phyloP scores from a whole-genome alignment of 1,140 invertebrate species.

The Caenorhabditis latens region DNA sequence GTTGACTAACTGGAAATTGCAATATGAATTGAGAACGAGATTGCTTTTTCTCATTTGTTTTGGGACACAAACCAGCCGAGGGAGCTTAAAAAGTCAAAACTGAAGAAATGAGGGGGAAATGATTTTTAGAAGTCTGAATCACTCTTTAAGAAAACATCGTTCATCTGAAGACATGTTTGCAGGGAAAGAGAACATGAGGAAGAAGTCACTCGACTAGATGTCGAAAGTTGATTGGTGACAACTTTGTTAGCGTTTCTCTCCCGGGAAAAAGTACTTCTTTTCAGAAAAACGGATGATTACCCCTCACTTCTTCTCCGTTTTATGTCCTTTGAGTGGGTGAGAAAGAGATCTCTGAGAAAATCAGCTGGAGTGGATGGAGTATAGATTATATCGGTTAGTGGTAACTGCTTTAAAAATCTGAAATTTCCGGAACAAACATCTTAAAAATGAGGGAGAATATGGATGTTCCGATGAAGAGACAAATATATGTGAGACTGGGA shows the following conservation, averaged over 20 bases:
- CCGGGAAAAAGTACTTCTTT: not conserved
- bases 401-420: not conserved
- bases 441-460: not conserved
- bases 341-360: not conserved
- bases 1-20: constrained; percentile 24
- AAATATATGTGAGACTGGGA: not conserved
- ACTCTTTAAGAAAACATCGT: not conserved
- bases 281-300: constrained; percentile 44
- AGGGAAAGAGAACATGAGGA: constrained; percentile 35
- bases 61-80: not conserved
- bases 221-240: constrained; percentile 34
- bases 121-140: not conserved
- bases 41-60: constrained; percentile 15
- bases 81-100: not conserved
- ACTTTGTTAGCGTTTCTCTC: constrained; percentile 49
- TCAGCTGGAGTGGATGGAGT: not conserved
- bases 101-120: not conserved
- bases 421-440: not conserved
- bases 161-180: constrained; percentile 12
- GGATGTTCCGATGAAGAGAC: not conserved
- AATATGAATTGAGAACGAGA: constrained; percentile 27
- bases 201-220: not conserved
- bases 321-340: not conserved
- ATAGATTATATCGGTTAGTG: not conserved
- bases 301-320: constrained; percentile 29